These are phyloP conservation scores for Dendrolimus punctatus DNA, from an alignment of 1,140 invertebrate genomes.

Conservation along the genomic window DNA sequence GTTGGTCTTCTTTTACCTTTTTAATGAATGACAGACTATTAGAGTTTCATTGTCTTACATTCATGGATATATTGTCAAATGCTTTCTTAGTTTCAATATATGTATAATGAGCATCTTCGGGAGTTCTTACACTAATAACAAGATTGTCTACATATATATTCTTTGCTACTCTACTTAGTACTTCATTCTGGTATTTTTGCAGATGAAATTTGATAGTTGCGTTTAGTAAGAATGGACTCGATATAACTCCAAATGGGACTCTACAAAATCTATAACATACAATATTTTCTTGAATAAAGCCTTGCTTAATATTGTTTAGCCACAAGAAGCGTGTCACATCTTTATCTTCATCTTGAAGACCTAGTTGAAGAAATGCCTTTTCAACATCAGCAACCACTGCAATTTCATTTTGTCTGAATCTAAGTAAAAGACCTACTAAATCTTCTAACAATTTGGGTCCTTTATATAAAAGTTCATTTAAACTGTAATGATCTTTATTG, in stretches of 20 bases:
- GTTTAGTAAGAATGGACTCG: conserved; percentile 20
- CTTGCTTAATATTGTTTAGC: conserved; percentile 14
- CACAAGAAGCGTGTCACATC: conserved; percentile 23
- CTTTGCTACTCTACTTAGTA: conserved; percentile 10
- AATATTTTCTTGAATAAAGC: conserved; percentile 9
- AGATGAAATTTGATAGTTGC: conserved; percentile 18
- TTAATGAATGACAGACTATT: conserved; percentile 9
- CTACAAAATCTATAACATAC: conserved; percentile 15
- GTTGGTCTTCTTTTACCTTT: conserved; percentile 9
- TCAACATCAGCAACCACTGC: conserved; percentile 21
- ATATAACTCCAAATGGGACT: conserved; percentile 23
- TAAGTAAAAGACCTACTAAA: conserved; percentile 13
- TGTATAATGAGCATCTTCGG: conserved; percentile 15
- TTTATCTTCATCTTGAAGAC: conserved; percentile 14
- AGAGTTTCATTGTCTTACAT: conserved; percentile 19
- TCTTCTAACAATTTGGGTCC: conserved; percentile 21
- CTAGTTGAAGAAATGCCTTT: conserved; percentile 21
- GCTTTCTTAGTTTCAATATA: conserved; percentile 6
- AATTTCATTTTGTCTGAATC: conserved; percentile 14
- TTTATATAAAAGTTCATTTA: conserved; percentile 20
- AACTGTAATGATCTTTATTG: conserved; percentile 10
- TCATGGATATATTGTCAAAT: conserved; percentile 20
- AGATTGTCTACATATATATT: conserved; percentile 23
- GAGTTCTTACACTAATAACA: conserved; percentile 11
- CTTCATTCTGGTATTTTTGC: conserved; percentile 6